Evolutionary conservation across 2,113 vertebrate species (phyloP).

Genomic region (Cavia aperea): DNA sequence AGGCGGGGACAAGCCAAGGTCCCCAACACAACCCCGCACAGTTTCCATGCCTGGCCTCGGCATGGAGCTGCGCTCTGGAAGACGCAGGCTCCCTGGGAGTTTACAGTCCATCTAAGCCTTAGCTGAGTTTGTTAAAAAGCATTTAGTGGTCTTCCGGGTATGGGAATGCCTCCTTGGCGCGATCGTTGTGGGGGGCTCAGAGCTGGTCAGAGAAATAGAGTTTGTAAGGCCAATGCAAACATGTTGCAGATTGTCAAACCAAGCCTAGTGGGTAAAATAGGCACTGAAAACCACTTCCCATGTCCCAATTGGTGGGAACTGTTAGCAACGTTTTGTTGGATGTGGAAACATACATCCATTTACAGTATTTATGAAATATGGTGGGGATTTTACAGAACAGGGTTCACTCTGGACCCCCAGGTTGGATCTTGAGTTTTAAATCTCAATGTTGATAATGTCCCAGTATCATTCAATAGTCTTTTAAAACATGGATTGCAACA

Average conservation of each 20-base stretch:
- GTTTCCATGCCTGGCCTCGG: not conserved
- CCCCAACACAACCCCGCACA: not conserved
- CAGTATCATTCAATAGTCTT: not conserved
- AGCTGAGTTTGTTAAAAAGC: not conserved
- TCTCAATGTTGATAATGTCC: constrained; percentile 2
- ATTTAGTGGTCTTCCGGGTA: not conserved
- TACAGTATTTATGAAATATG: not conserved
- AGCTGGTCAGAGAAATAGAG: not conserved
- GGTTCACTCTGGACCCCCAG: not conserved
- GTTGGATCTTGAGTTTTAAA: constrained; percentile 1
- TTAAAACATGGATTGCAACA: constrained; percentile 18
- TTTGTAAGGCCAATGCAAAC: not conserved
- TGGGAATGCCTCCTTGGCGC: not conserved
- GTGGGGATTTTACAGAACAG: not conserved
- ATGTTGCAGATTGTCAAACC: not conserved
- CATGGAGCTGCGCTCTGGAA: no score
- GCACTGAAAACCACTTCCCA: not conserved
- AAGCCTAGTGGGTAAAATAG: not conserved
- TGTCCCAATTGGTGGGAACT: not conserved
- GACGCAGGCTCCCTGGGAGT: not conserved
- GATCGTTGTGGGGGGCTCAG: not conserved
- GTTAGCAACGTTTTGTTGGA: not conserved
- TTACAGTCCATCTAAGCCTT: not conserved
- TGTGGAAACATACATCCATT: no score
- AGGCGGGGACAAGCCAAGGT: not conserved